Evolutionary conservation across 2,113 vertebrate genomes (phyloP).

Genomic region (Bucco capensis): DNA sequence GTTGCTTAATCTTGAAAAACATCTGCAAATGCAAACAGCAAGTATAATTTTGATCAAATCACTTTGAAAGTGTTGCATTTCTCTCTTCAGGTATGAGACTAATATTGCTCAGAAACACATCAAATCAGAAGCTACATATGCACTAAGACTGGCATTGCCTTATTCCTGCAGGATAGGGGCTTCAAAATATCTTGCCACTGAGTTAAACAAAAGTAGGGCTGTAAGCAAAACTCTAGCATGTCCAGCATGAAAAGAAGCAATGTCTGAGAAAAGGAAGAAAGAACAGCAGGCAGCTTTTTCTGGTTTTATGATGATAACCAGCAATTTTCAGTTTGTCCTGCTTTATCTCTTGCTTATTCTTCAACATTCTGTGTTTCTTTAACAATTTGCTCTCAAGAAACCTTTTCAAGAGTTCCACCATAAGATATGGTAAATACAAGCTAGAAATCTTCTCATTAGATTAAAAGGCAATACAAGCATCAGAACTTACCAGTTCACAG

Average conservation of each 20-base stretch:
- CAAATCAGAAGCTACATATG: not conserved
- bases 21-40: not conserved
- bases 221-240: not conserved
- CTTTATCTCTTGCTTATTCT: not conserved
- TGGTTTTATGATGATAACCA: not conserved
- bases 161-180: not conserved
- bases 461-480: not conserved
- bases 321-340: not conserved
- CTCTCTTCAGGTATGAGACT: not conserved
- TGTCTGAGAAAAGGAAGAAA: not conserved
- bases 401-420: not conserved
- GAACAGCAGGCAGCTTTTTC: not conserved
- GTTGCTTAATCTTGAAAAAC: not conserved
- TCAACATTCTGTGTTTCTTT: not conserved
- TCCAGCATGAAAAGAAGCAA: not conserved
- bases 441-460: not conserved
- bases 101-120: not conserved
- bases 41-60: not conserved
- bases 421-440: not conserved
- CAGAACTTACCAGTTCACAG: slow-evolving; percentile 27
- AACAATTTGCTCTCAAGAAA: not conserved
- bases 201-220: not conserved
- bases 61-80: not conserved
- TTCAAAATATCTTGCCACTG: not conserved
- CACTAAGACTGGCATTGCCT: not conserved